Evolutionary conservation across 2,113 vertebrate genomes (phyloP).

Genomic region (Zapus hudsonius): DNA sequence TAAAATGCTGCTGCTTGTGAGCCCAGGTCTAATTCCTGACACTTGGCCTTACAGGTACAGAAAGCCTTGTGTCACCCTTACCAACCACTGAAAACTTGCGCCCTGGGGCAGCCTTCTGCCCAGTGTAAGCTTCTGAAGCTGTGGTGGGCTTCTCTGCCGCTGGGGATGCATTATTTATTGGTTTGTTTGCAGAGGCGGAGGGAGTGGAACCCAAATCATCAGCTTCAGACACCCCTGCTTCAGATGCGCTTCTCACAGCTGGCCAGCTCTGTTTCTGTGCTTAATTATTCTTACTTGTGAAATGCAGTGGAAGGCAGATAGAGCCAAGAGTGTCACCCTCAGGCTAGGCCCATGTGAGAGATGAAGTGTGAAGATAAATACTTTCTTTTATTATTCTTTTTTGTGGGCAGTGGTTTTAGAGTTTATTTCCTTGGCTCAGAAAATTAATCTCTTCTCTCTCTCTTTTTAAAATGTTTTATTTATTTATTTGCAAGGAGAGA

Average conservation of each 20-base stretch:
- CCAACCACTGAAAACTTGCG: conserved; percentile 19
- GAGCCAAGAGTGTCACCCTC: neutral
- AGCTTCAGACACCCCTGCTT: neutral
- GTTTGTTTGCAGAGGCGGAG: conserved; percentile 35
- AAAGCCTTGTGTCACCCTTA: conserved; percentile 46
- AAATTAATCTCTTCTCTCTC: neutral
- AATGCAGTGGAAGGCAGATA: neutral
- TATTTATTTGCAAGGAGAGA: too few species aligned
- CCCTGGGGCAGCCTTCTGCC: conserved; percentile 15
- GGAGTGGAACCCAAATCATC: neutral
- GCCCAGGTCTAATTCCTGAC: conserved; percentile 57
- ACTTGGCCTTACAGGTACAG: conserved; percentile 56
- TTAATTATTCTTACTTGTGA: neutral
- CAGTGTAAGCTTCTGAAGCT: neutral
- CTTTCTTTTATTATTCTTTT: neutral
- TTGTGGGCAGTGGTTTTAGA: neutral
- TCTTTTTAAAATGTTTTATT: neutral
- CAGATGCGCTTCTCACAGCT: too few species aligned
- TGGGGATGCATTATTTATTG: conserved; percentile 38
- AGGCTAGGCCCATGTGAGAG: neutral
- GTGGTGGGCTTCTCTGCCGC: conserved; percentile 24
- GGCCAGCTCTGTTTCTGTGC: neutral
- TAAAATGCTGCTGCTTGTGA: conserved; percentile 60
- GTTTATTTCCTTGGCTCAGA: neutral
- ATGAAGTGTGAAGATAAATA: neutral